phyloP scores from a whole-genome alignment of 2,113 vertebrate species.

The Gracilinanus agilis region DNA sequence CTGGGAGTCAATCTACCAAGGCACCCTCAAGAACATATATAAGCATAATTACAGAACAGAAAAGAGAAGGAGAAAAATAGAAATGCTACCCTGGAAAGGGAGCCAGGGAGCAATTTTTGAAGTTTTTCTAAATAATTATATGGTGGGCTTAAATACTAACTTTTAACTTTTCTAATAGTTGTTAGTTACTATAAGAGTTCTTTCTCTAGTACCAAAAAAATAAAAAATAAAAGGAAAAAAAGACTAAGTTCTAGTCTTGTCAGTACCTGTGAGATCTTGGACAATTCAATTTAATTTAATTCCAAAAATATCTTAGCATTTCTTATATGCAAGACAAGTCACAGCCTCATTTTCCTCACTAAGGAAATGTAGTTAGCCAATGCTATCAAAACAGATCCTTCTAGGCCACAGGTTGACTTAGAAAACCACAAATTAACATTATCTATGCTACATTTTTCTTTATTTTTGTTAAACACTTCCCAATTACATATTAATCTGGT shows the following conservation, averaged over 20 bases:
- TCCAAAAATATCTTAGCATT: background rate
- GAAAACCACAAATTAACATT: background rate
- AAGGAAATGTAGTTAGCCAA: background rate
- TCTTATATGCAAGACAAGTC: background rate
- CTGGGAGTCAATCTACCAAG: background rate
- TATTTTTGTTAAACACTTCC: background rate
- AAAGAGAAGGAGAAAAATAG: background rate
- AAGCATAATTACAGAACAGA: background rate
- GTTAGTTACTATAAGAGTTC: background rate
- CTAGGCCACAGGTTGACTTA: background rate
- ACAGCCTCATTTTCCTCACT: background rate
- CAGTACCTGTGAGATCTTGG: background rate
- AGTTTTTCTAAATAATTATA: background rate
- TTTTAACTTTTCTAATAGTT: background rate
- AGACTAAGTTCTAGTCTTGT: background rate
- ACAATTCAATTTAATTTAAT: background rate
- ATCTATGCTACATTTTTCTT: background rate
- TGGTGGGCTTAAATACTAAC: background rate
- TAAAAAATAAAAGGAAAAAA: too few relatives aligned
- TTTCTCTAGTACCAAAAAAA: constrained; percentile 26
- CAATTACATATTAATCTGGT: background rate
- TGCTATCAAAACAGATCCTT: background rate
- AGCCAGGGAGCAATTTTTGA: constrained; percentile 46
- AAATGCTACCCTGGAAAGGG: background rate
- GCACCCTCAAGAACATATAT: background rate